Percentiles rank a stretch among this genome's conserved stretches.
Conservation (phyloP, 1,140 invertebrate species). For the Ips nitidus region DNA sequence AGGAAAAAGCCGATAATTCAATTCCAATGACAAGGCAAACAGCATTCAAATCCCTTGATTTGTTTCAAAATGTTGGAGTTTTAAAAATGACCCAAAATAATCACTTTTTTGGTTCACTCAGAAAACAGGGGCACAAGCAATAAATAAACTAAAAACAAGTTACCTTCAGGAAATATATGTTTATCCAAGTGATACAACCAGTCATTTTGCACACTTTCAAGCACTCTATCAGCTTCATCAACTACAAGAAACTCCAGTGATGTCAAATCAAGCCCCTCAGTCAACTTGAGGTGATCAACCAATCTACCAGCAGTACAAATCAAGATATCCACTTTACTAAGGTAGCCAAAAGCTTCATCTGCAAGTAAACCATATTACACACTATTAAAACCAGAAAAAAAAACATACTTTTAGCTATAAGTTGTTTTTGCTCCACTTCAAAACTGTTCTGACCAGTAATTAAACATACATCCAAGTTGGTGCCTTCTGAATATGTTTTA, state of each 20-base stretch:
- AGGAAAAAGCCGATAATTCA: too few species aligned
- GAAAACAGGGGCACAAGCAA: neutral
- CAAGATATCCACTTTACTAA: slow-evolving; percentile 80
- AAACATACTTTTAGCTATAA: slow-evolving; percentile 67
- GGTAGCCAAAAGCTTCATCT: slow-evolving; percentile 48
- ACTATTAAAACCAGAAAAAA: slow-evolving; percentile 12
- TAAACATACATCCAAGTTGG: slow-evolving; percentile 71
- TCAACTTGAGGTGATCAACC: slow-evolving; percentile 88
- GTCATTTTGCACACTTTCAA: slow-evolving; percentile 87
- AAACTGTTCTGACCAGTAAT: slow-evolving; percentile 74
- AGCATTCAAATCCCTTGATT: too few species aligned
- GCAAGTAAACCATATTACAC: slow-evolving; percentile 6
- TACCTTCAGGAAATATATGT: slow-evolving; percentile 53
- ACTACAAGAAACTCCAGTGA: slow-evolving; percentile 84
- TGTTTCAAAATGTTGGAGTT: too few species aligned
- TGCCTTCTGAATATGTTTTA: slow-evolving; percentile 69
- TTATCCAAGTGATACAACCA: slow-evolving; percentile 77
- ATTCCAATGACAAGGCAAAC: too few species aligned
- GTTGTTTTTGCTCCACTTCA: slow-evolving; percentile 71
- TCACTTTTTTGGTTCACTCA: too few species aligned
- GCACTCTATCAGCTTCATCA: slow-evolving; percentile 94
- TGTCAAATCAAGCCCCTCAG: slow-evolving; percentile 81
- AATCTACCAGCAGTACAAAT: slow-evolving; percentile 92
- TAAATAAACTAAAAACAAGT: neutral
- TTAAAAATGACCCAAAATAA: too few species aligned